These are phyloP conservation scores for Chitala chitala DNA, from an alignment of 2,113 vertebrate genomes.

Conservation along the genomic window DNA sequence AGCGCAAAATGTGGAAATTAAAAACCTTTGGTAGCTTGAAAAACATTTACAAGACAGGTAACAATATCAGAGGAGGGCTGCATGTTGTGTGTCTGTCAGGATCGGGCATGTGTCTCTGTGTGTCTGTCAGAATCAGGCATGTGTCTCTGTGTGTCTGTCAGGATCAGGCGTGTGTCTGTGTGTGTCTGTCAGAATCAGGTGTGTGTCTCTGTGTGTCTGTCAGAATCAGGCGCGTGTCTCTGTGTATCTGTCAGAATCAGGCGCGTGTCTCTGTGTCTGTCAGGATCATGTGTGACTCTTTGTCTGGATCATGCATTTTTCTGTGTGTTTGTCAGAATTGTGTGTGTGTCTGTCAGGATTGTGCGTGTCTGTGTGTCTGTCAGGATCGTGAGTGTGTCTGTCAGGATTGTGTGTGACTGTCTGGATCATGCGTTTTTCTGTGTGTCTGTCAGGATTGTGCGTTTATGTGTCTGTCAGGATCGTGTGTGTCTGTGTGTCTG, in stretches of 20 bases:
- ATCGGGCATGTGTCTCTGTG: too few relatives aligned
- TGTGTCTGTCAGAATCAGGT: background rate
- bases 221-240: background rate
- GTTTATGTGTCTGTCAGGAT: background rate
- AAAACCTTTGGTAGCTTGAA: constrained; percentile 97
- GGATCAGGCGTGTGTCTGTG: too few relatives aligned
- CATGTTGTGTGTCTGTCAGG: background rate
- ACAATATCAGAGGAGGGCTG: constrained; percentile 35
- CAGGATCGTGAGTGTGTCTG: background rate
- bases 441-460: background rate
- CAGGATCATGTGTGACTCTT: background rate
- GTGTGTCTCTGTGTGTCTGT: background rate
- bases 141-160: background rate
- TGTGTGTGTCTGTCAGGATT: too few relatives aligned
- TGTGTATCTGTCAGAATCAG: too few relatives aligned
- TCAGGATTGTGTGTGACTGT: background rate
- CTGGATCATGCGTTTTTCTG: background rate
- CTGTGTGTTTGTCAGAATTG: background rate
- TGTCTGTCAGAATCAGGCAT: background rate
- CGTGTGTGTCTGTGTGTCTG: constrained; percentile 1
- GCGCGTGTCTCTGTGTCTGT: background rate
- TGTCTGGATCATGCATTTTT: background rate
- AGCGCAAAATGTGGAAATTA: constrained; percentile 97
- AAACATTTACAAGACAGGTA: constrained; percentile 98
- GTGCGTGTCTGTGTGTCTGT: background rate